Evolutionary conservation across 2,888 invertebrate species (phyloP), one percentile per base, ranked within the genome.

Genomic region (Drosophila diplacantha): DNA sequence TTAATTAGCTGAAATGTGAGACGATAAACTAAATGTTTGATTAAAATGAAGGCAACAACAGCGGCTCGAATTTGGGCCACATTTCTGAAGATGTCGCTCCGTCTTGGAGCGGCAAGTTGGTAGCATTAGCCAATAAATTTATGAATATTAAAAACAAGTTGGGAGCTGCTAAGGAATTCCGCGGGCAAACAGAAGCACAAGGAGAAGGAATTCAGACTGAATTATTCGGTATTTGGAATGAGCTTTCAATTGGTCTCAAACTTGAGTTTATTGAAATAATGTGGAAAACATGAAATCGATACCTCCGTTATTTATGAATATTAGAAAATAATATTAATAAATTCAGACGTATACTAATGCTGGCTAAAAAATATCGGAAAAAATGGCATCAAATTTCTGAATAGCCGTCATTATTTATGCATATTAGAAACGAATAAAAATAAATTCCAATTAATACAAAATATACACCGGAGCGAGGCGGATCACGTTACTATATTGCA

Each of bases 11-110:
- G 65, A 80, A 81, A 80, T 80, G 79, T 81, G 83, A 83, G 81
- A 81, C 79, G 65, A 80, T 80, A 83, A 80, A 80, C 80, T 83
- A 83, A 80, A 83, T 78, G 76, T 74, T 78, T 80, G 79, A 80
- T 83, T 81, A 69, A 72, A 72, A 71, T 71, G 62, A 59, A 68
- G 61, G 54, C 59, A 67, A 71, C 60, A 71, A 53, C 71, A 69
- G 46, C 54, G 53, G 24, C 53, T 41, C 65, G 61, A 69, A 68
- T 62, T 61, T 69, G 51, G 68, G 63, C 56, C 63, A 62, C 24
- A 46, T 46, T 47, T 63, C 49, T 8, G 58, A 24, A 44, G 22
- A 41, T 14, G 44, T 44, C 29, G 44, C 44, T 50, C 14, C 49
- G 29, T 49, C 49, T 54, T 50, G 20, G 59, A 34, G 43, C 61